Percentiles rank a stretch among this genome's conserved stretches.
Conservation (phyloP, 2,888 invertebrate species). For the Tholera decimalis region DNA sequence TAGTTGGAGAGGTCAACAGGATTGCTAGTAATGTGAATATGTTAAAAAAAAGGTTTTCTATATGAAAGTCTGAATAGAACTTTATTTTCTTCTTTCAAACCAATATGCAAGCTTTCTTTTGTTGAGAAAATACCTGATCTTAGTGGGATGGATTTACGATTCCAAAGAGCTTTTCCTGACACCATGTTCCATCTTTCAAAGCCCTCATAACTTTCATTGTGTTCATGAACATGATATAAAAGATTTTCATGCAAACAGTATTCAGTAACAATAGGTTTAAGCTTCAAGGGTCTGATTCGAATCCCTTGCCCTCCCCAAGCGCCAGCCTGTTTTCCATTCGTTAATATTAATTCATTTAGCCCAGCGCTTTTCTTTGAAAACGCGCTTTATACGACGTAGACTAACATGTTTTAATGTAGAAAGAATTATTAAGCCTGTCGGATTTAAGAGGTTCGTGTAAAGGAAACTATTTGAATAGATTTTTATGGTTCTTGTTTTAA, state of each 20-base stretch:
- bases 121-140: background rate
- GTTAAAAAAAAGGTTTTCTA: too few species aligned
- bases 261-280: conserved; percentile 38
- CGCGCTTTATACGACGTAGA: conserved; percentile 29
- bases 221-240: conserved; percentile 19
- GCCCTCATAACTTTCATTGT: conserved; percentile 10
- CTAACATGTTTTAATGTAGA: conserved; percentile 19
- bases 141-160: background rate
- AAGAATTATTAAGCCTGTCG: conserved; percentile 5
- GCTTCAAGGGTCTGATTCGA: conserved; percentile 44
- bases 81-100: too few species aligned
- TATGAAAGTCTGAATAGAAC: too few species aligned
- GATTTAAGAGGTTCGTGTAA: background rate
- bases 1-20: too few species aligned
- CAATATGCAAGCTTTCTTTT: background rate
- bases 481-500: too few species aligned
- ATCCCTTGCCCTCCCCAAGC: conserved; percentile 27
- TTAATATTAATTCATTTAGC: conserved; percentile 56
- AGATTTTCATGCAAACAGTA: conserved; percentile 20
- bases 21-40: too few species aligned
- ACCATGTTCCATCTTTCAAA: background rate
- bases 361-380: conserved; percentile 50
- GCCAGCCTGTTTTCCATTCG: conserved; percentile 51
- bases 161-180: background rate
- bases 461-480: background rate